Conservation (phyloP, 2,113 vertebrate species). For the Puntigrus tetrazona region DNA sequence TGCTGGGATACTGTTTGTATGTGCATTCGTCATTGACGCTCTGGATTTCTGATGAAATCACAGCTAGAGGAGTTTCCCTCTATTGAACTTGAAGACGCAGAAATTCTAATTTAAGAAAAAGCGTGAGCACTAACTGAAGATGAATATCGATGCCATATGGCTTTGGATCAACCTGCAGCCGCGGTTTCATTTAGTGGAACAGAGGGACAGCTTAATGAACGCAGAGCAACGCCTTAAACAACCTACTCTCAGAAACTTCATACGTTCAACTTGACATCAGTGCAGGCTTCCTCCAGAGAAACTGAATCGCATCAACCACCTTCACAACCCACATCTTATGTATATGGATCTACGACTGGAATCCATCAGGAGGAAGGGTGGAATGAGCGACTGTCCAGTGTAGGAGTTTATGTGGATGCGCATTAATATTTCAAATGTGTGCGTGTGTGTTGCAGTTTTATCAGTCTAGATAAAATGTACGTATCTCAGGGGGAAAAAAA, state of each 20-base stretch:
- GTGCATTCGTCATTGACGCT: neutral
- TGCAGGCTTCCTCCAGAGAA: neutral
- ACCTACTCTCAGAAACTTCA: slow-evolving; percentile 13
- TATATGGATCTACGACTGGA: neutral
- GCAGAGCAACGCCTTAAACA: slow-evolving; percentile 17
- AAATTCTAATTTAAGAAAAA: slow-evolving; percentile 36
- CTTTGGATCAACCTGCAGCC: slow-evolving; percentile 1
- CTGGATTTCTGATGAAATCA: slow-evolving; percentile 43
- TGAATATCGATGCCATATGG: slow-evolving; percentile 3
- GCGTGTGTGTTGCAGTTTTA: neutral
- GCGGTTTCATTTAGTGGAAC: slow-evolving; percentile 21
- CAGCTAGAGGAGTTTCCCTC: slow-evolving; percentile 22
- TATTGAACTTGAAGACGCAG: slow-evolving; percentile 27
- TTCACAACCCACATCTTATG: slow-evolving; percentile 11
- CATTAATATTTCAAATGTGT: neutral
- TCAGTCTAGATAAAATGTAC: neutral
- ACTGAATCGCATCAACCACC: neutral
- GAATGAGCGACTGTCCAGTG: neutral
- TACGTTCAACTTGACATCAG: neutral
- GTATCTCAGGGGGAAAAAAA: neutral
- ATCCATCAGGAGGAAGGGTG: neutral
- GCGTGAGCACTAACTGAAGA: neutral
- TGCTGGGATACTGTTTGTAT: slow-evolving; percentile 6
- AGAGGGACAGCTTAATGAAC: slow-evolving; percentile 17
- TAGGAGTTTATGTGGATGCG: neutral